Evolutionary conservation across 2,113 vertebrate genomes (phyloP), one percentile per base, ranked within the genome.

Genomic region (Regulus satrapa): DNA sequence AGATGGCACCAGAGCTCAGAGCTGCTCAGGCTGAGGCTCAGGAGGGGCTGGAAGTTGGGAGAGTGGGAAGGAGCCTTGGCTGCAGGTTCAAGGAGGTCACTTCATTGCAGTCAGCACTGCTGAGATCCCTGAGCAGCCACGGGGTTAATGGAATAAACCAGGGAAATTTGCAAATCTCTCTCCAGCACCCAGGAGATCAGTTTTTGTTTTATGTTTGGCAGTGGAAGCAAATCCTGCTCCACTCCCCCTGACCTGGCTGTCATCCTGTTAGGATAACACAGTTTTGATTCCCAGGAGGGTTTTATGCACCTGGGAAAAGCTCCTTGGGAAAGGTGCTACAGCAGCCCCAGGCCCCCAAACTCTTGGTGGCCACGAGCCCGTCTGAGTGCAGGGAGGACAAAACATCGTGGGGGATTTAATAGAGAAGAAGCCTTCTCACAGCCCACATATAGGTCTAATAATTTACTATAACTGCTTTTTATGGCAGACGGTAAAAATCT

Each of bases 381-480:
- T 14, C 31, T 23, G 41, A 62, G 64, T 2, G 18, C 38, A 34
- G 40, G 7, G 45, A 67, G n/a, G 40, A 40, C 82, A 56, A 54
- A 20, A 2, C 38, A 5, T 12, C 3, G 3, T 6, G 56, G 10
- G 88, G 20, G 48, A 55, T 63, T 87, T 59, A 25, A 88, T 4
- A 48, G 29, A 6, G 36, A 41, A 81, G 78, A 40, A 77, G 34
- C 56, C 77, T 77, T 61, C 88, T 49, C 55, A 29, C 64, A 78
- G 74, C 78, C 61, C 74, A 34, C 38, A 24, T 8, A 48, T 5
- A 69, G 85, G 81, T 58, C 94, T 89, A 77, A 93, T 91, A 78
- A 89, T 84, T 94, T 93, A 61, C 88, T 77, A 10, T 32, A 78
- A 85, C n/a, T 40, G 51, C 36, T 74, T 89, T 89, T 89, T 82